Evolutionary conservation across 2,797 vertebrate species (phyloP).

Genomic region (Mormyrops attenuatus): DNA sequence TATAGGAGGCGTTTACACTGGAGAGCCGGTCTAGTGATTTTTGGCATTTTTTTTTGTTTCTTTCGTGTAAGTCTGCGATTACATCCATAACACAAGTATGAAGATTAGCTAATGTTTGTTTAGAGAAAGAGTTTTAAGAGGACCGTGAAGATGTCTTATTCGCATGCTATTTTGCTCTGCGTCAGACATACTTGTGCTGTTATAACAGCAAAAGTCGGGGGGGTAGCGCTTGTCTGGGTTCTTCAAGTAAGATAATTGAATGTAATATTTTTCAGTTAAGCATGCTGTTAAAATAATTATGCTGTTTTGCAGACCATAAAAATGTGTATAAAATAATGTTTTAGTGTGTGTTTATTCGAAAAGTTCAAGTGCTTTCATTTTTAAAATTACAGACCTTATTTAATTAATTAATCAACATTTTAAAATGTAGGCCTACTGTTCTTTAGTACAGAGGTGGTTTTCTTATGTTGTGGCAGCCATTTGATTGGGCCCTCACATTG

Average conservation of each 20-base stretch:
- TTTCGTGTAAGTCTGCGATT: background rate
- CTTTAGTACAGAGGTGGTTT: background rate
- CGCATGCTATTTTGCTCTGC: background rate
- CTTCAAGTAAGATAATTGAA: background rate
- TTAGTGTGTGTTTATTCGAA: background rate
- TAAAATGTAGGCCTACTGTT: background rate
- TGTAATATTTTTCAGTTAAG: background rate
- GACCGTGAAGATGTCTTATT: background rate
- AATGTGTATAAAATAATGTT: background rate
- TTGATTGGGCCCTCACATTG: background rate
- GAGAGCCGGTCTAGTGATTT: background rate
- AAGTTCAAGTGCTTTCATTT: background rate
- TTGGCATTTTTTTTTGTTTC: background rate
- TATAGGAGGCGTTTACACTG: background rate
- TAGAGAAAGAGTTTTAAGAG: background rate
- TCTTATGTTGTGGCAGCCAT: background rate
- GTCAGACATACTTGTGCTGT: background rate
- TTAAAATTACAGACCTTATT: background rate
- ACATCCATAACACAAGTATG: background rate
- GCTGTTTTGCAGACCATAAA: background rate
- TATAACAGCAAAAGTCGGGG: background rate
- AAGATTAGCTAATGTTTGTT: background rate
- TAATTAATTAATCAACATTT: background rate
- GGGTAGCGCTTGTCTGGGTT: background rate
- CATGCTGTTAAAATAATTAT: background rate